phyloP scores from a whole-genome alignment of 2,888 invertebrate species.

The Euplexia lucipara region DNA sequence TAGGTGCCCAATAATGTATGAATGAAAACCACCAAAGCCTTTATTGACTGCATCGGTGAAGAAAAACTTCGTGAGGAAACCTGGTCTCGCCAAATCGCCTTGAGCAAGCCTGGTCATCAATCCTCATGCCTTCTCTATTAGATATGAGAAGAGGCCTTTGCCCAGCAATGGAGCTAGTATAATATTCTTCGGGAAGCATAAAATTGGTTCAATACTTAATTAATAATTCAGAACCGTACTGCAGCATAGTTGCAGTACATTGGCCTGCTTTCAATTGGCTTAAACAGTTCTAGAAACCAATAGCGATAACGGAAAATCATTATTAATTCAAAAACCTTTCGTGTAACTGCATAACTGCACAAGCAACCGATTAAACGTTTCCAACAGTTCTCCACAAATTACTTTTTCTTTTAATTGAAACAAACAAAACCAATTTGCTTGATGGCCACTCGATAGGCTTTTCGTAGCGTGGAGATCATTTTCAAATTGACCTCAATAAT shows the following conservation, averaged over 20 bases:
- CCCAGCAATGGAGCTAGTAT: too few relatives aligned
- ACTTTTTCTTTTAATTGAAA: constrained; percentile 27
- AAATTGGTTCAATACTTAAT: constrained; percentile 1
- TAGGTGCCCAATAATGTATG: too few relatives aligned
- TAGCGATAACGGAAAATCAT: constrained; percentile 7
- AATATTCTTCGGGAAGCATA: not conserved
- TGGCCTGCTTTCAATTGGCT: constrained; percentile 6
- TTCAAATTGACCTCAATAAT: constrained; percentile 32
- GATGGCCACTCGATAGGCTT: constrained; percentile 27
- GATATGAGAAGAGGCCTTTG: too few relatives aligned
- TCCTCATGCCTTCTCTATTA: too few relatives aligned
- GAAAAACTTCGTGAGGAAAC: too few relatives aligned
- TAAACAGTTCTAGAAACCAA: constrained; percentile 15
- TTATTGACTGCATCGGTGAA: too few relatives aligned
- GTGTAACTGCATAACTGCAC: not conserved
- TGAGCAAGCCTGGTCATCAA: too few relatives aligned
- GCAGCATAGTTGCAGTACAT: not conserved
- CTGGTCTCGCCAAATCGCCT: too few relatives aligned
- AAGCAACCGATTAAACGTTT: too few relatives aligned
- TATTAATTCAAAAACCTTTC: constrained; percentile 12
- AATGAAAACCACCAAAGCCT: too few relatives aligned
- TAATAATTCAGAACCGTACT: not conserved
- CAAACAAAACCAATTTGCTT: constrained; percentile 29
- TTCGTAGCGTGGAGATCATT: constrained; percentile 15
- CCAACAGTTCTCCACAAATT: not conserved